Evolutionary conservation across 2,888 invertebrate genomes (phyloP).

Genomic region (Unio delphinus): DNA sequence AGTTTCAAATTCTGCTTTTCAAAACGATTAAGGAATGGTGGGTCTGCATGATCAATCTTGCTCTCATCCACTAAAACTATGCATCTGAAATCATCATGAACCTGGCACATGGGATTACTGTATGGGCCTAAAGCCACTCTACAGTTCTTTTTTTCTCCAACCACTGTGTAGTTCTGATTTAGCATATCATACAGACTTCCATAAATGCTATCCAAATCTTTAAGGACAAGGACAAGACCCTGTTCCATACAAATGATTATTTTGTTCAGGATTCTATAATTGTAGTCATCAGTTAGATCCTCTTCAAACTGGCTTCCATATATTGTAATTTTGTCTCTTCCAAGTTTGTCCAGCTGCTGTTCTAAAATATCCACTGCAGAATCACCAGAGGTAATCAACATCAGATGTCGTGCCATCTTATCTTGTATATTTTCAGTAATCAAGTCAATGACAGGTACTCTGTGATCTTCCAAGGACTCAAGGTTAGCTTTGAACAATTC

Average conservation of each 20-base stretch:
- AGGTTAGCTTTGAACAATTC: not conserved
- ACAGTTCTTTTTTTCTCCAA: constrained; percentile 12
- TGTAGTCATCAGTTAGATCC: constrained; percentile 19
- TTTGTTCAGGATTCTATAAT: constrained; percentile 19
- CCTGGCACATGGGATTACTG: constrained; percentile 22
- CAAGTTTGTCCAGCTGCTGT: constrained; percentile 4
- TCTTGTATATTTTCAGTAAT: constrained; percentile 16
- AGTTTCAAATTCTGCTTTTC: constrained; percentile 43
- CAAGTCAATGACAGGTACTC: constrained; percentile 3
- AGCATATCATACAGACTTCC: constrained; percentile 43
- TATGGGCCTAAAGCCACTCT: constrained; percentile 20
- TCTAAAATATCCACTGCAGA: constrained; percentile 17
- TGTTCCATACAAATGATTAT: constrained; percentile 26
- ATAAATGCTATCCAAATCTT: constrained; percentile 27
- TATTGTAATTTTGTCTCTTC: constrained; percentile 10
- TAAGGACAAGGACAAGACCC: constrained; percentile 16
- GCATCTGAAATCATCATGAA: constrained; percentile 22
- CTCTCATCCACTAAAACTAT: constrained; percentile 23
- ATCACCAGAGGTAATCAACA: constrained; percentile 22
- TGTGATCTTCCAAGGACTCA: not conserved
- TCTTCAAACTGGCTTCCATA: constrained; percentile 11
- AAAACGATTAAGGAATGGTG: constrained; percentile 35
- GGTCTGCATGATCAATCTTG: constrained; percentile 13
- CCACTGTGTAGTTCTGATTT: constrained; percentile 25
- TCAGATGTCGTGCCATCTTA: constrained; percentile 15